Base-by-base conservation (phyloP, 1,140 invertebrate genomes). In the Bombus cullumanus region DNA sequence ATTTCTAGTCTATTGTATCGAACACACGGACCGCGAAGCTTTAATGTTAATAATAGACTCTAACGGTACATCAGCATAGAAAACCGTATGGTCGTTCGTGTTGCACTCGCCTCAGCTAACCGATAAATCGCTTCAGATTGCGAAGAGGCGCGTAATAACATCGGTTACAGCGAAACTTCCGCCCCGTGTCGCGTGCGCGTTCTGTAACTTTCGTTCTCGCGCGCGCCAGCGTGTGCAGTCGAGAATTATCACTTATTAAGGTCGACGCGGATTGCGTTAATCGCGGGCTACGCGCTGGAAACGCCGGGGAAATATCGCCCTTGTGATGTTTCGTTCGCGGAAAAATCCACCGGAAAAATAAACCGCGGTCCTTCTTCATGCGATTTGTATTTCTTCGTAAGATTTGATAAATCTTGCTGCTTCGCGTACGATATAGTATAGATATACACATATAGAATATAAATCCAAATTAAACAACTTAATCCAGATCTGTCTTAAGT, bases 151-250 rank as follows among this genome's bases (percentile, higher is more conserved):
- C 53, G 68, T 85, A 80, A 85, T 68, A 75, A 81, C 57, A 73
- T 81, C 62, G 31, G 59, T 75, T 81, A 62, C 83, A 25, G 77
- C 77, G 59, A 81, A 85, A 85, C 84, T 81, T 85, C 78, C 84
- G 78, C 31, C 62, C 57, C 84, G 39, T 78, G 72, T 78, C 73
- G 79, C 79, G 74, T 81, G 85, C 85, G 78, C 74, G 75, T 73
- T 83, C 84, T 74, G 34, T 57, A 86, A 79, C 80, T 88, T 86
- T 88, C 87, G 57, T 88, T 88, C 76, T 88, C 85, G 84, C 47
- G 62, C 77, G 59, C 66, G 47, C 10, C 53, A 31, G 71, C 73
- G n/a, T 66, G 72, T 37, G 41, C 75, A 37, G 15, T 31, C 83
- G 37, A 34, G 72, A 75, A 73, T 78, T 68, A 86, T 86, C 87